phyloP scores from a whole-genome alignment of 2,113 vertebrate species.

The Halichoerus grypus region DNA sequence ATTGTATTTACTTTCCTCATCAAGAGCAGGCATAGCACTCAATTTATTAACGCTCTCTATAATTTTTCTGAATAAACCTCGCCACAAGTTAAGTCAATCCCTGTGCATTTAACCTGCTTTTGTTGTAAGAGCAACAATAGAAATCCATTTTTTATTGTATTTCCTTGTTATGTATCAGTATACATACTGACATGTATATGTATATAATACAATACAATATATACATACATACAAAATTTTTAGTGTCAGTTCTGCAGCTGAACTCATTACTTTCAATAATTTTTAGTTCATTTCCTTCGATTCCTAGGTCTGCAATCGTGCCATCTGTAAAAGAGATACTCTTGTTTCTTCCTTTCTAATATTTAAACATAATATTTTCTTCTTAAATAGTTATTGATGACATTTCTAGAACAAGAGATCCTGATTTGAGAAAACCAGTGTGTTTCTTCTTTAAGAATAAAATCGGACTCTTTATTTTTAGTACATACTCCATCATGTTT shows the following conservation, averaged over 20 bases:
- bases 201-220: neutral
- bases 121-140: conserved; percentile 10
- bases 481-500: neutral
- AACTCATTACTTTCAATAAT: neutral
- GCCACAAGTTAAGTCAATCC: neutral
- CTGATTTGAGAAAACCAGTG: neutral
- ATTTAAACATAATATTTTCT: neutral
- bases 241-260: neutral
- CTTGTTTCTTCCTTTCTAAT: conserved; percentile 17
- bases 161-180: neutral
- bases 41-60: neutral
- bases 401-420: neutral
- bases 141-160: conserved; percentile 9
- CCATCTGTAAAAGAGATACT: neutral
- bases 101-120: neutral
- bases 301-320: neutral
- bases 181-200: neutral
- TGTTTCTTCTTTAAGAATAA: conserved; percentile 51
- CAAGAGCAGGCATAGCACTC: neutral
- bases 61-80: conserved; percentile 33
- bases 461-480: conserved; percentile 8
- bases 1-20: conserved; percentile 20
- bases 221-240: neutral
- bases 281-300: conserved; percentile 30
- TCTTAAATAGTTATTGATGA: conserved; percentile 11